Base-by-base conservation (phyloP, 2,797 vertebrate species). In the Perodicticus potto region DNA sequence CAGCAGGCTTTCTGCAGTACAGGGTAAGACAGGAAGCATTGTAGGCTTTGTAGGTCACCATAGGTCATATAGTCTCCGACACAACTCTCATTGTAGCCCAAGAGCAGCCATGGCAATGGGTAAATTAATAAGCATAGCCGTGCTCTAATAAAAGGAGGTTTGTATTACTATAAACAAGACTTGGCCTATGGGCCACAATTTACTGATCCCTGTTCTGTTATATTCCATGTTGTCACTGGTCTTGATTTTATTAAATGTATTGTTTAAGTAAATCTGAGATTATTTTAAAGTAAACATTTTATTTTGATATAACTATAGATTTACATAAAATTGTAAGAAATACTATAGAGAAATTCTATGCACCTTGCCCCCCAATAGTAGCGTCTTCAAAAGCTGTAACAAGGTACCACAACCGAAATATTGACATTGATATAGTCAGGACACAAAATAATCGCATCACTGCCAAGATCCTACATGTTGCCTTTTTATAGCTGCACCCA, bases 271-370 rank as follows among this genome's bases (percentile, higher is more conserved):
- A 85, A 85, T 3, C 27, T 78, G 73, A 32, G 25, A 67, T 70
- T 74, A 89, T 59, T 82, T 96, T 81, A 61, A 74, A 77, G 84
- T 90, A 77, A 87, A 65, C 57, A 89, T 73, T 86, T 85, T 96
- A 57, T 70, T 92, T 85, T 94, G 27, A 63, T 61, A 37, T 53
- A 80, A 91, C 63, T 95, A 32, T 59, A 67, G 29, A 86, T 16
- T 91, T 4, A 22, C 10, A 49, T 40, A 1, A 73, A 89, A 6
- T 70, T 93, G 5, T 55, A 81, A 92, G 65, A 92, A 94, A 59
- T 40, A 61, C 61, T 49, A 40, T 2, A 76, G 17, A 65, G 53
- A 82, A 93, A 74, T 43, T 9, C 27, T n/a, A 4, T 43, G 40
- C 14, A 57, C 13, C 11, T 45, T 95, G 63, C 6, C 11, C 16